These are phyloP conservation scores for Lepidocolaptes lacrymiger DNA, from an alignment of 2,797 vertebrate genomes.

Conservation along the genomic window DNA sequence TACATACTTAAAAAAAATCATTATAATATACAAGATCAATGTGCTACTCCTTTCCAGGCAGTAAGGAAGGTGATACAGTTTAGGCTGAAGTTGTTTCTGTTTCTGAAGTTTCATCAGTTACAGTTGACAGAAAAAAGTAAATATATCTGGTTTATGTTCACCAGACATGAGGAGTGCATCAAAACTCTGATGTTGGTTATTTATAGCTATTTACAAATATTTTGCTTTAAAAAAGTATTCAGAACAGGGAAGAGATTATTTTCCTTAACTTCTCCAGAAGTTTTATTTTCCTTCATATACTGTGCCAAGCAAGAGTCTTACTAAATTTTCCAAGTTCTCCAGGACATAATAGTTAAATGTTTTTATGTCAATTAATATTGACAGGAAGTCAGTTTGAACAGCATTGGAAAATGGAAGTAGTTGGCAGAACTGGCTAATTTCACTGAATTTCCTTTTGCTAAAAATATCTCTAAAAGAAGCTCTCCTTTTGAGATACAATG, in stretches of 20 bases:
- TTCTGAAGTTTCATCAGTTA: background rate
- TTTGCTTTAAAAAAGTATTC: background rate
- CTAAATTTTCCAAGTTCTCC: slow-evolving; percentile 16
- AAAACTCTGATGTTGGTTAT: background rate
- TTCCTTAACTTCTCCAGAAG: background rate
- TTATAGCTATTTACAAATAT: slow-evolving; percentile 15
- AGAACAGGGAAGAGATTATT: background rate
- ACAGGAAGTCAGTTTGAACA: slow-evolving; percentile 57
- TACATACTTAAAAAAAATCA: background rate
- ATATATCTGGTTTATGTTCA: background rate
- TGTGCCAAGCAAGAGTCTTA: background rate
- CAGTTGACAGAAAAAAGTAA: background rate
- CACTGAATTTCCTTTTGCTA: slow-evolving; percentile 60
- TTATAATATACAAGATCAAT: background rate
- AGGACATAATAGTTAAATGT: slow-evolving; percentile 13
- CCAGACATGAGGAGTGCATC: background rate
- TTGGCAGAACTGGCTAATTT: slow-evolving; percentile 61
- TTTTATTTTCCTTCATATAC: background rate
- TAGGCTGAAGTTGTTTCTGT: background rate
- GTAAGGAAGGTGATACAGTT: background rate
- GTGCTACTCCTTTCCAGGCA: background rate
- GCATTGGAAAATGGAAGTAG: slow-evolving; percentile 59
- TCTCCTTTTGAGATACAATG: slow-evolving; percentile 57
- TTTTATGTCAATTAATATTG: slow-evolving; percentile 58
- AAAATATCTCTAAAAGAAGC: slow-evolving; percentile 55